These are phyloP conservation scores for Coelopa pilipes DNA, from an alignment of 2,888 invertebrate species.

Conservation along the genomic window DNA sequence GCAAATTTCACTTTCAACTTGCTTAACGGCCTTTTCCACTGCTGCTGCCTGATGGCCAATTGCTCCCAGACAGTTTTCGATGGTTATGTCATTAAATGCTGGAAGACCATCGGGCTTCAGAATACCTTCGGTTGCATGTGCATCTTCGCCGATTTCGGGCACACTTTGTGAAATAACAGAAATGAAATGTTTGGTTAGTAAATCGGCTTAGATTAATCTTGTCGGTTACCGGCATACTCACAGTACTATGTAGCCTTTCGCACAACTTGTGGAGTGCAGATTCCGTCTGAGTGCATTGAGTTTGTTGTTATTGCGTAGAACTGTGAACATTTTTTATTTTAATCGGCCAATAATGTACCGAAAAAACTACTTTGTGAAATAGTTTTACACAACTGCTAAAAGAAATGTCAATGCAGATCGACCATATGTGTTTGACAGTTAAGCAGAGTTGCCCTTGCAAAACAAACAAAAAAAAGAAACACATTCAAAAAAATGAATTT, in stretches of 20 bases:
- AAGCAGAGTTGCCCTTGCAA: no score
- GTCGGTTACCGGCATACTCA: slow-evolving; percentile 46
- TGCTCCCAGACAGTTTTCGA: slow-evolving; percentile 86
- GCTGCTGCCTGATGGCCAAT: slow-evolving; percentile 85
- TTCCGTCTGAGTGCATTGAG: slow-evolving; percentile 44
- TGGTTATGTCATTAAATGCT: slow-evolving; percentile 81
- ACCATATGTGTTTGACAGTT: no score
- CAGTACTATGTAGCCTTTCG: slow-evolving; percentile 60
- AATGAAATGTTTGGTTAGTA: slow-evolving; percentile 26
- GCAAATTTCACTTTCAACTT: slow-evolving; percentile 73
- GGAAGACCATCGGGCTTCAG: slow-evolving; percentile 78
- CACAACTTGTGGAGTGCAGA: slow-evolving; percentile 49
- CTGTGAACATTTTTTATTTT: slow-evolving; percentile 51
- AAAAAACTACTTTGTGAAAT: slow-evolving; percentile 33
- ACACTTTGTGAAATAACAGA: slow-evolving; percentile 69
- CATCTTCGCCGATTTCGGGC: slow-evolving; percentile 86
- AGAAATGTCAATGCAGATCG: no score
- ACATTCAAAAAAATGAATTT: no score
- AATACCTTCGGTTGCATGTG: slow-evolving; percentile 79
- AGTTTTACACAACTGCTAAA: slow-evolving; percentile 44
- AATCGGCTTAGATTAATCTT: neutral
- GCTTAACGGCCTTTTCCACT: slow-evolving; percentile 80
- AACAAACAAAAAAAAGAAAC: no score
- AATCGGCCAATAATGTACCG: slow-evolving; percentile 31
- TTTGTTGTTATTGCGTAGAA: slow-evolving; percentile 51